Base-by-base conservation (phyloP, 2,888 invertebrate species). In the Lithophane leautieri region DNA sequence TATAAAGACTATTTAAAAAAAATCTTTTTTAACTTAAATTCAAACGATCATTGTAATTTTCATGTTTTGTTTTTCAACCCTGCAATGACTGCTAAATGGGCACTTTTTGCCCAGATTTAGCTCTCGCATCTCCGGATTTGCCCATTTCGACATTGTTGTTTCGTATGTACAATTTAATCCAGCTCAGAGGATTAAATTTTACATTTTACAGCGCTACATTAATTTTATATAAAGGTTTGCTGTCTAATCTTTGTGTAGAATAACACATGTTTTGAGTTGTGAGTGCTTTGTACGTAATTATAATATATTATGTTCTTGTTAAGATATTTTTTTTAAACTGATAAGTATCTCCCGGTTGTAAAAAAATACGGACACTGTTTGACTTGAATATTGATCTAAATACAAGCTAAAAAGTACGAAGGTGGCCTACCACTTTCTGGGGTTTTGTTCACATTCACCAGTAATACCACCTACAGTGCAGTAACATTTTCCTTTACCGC, bases 161-260 rank as follows among this genome's bases (percentile, higher is more conserved):
- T 70, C 61, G 60, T 78, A 78, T 79, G 80, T 80, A 79, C 76
- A 65, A 70, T 69, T 77, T 86, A 86, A 86, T 86, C 86, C 84
- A 70, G 84, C 78, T 84, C 70, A 71, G 58, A 42, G 86, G 86
- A 84, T 86, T 86, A 85, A 62, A 85, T 79, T 84, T 72, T 78
- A 85, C 82, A 78, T 85, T 76, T 77, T 76, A 77, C 76, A 77
- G 54, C 28, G 71, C 34, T 25, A 73, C 76, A 70, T 84, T 77
- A 79, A 84, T 79, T 76, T 82, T 82, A 50, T 73, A 84, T 78
- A 78, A 75, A 84, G 81, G 78, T 62, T 68, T 73, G 72, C 72
- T 58, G 52, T 83, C 73, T 83, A 76, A 83, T 76, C 72, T 76
- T 44, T 62, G 76, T 82, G 82, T 67, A 73, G 42, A 66, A 70